Evolutionary conservation across 64 coral and sea anemone species (phyloP).

Genomic region (Platygyra sinensis): DNA sequence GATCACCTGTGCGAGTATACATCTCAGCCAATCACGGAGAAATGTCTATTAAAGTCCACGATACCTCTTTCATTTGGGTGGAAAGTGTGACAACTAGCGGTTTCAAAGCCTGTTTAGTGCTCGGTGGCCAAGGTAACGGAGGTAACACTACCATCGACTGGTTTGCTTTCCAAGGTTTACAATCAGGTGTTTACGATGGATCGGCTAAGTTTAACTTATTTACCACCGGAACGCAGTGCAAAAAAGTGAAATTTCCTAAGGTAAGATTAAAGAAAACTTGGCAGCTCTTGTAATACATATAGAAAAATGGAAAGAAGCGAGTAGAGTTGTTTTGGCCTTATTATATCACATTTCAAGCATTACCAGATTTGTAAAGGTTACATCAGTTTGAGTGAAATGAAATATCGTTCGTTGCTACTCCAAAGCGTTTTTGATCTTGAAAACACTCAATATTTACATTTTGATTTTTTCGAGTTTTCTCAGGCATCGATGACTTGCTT

Average conservation of each 20-base stretch:
- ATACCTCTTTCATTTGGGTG: background rate
- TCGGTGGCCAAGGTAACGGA: background rate
- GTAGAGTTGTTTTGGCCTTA: too few relatives aligned
- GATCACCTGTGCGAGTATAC: background rate
- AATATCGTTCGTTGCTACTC: background rate
- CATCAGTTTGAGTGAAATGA: background rate
- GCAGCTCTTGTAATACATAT: too few relatives aligned
- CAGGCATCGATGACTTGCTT: too few relatives aligned
- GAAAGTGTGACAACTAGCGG: background rate
- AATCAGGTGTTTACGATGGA: conserved; percentile 3
- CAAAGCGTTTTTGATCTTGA: background rate
- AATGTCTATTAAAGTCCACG: background rate
- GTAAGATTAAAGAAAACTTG: background rate
- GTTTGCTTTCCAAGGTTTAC: conserved; percentile 9
- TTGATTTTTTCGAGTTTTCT: too few relatives aligned
- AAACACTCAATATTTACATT: too few relatives aligned
- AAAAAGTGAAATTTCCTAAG: background rate
- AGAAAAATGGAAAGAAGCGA: too few relatives aligned
- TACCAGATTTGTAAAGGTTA: too few relatives aligned
- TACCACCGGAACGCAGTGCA: conserved; percentile 22
- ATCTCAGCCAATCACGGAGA: conserved; percentile 1
- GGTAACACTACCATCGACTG: conserved; percentile 10
- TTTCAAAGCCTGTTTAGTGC: conserved; percentile 15
- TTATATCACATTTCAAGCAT: too few relatives aligned
- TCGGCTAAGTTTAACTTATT: background rate